Conservation (phyloP, 2,888 invertebrate species). For the Rhagonycha fulva region DNA sequence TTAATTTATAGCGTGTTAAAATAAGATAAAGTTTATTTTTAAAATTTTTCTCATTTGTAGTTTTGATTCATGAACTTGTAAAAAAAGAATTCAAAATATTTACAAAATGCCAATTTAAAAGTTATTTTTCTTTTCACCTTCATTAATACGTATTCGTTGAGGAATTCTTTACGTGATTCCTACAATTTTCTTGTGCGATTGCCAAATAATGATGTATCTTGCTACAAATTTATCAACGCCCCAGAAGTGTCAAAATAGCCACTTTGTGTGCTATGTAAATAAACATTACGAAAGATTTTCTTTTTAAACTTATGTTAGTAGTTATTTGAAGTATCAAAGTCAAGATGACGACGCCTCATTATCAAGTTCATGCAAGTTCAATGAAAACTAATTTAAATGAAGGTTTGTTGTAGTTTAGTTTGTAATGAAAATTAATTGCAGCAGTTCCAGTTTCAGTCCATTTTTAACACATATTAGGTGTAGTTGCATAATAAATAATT, state of each 20-base stretch:
- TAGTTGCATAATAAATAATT: neutral
- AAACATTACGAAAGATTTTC: neutral
- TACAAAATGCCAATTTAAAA: neutral
- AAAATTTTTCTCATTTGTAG: neutral
- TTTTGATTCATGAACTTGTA: neutral
- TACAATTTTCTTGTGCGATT: neutral
- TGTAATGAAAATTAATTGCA: neutral
- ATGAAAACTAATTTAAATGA: constrained; percentile 1
- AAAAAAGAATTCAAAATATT: neutral
- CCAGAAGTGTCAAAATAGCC: neutral
- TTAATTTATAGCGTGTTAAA: neutral
- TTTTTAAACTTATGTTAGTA: neutral
- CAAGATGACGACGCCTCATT: neutral
- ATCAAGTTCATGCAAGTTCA: constrained; percentile 1
- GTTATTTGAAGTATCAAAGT: constrained; percentile 1
- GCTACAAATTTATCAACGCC: neutral
- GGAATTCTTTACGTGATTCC: neutral
- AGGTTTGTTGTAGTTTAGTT: neutral
- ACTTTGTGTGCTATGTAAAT: neutral
- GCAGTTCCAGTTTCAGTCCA: neutral
- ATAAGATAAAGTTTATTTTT: neutral
- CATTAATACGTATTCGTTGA: neutral
- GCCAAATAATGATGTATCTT: neutral
- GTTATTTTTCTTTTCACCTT: neutral
- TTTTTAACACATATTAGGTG: neutral